Percentiles rank a stretch among this genome's conserved stretches.
Evolutionary conservation across 2,113 vertebrate genomes (phyloP).

Genomic region (Scophthalmus maximus): DNA sequence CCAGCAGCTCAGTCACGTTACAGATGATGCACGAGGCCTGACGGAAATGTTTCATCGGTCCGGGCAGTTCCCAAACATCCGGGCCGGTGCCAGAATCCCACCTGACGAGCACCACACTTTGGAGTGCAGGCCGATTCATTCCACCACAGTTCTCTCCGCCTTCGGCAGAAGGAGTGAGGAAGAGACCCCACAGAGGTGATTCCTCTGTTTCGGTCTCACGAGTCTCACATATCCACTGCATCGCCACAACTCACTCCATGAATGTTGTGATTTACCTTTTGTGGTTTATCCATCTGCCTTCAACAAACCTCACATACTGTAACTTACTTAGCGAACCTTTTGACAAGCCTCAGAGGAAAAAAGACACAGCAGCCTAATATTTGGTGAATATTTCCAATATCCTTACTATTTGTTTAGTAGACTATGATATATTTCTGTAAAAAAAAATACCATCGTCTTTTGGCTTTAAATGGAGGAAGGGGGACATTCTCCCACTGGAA

Average conservation of each 20-base stretch:
- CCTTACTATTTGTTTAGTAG: too few species aligned
- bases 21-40: conserved; percentile 4
- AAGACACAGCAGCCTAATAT: too few species aligned
- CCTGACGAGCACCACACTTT: conserved; percentile 29
- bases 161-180: not conserved
- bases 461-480: too few species aligned
- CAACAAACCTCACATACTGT: not conserved
- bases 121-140: conserved; percentile 17
- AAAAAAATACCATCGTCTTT: too few species aligned
- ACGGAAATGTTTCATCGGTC: not conserved
- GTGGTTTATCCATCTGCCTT: not conserved
- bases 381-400: too few species aligned
- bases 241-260: not conserved
- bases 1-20: not conserved
- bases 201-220: not conserved
- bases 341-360: too few species aligned
- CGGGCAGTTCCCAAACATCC: conserved; percentile 17
- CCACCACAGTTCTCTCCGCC: not conserved
- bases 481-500: too few species aligned
- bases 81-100: conserved; percentile 8
- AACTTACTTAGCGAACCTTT: too few species aligned
- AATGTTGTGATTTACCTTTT: not conserved
- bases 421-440: too few species aligned
- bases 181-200: conserved; percentile 11
- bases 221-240: conserved; percentile 1